Percentiles rank a stretch among this genome's conserved stretches.
Evolutionary conservation across 1,140 invertebrate genomes (phyloP).

Genomic region (Oedothorax gibbosus): DNA sequence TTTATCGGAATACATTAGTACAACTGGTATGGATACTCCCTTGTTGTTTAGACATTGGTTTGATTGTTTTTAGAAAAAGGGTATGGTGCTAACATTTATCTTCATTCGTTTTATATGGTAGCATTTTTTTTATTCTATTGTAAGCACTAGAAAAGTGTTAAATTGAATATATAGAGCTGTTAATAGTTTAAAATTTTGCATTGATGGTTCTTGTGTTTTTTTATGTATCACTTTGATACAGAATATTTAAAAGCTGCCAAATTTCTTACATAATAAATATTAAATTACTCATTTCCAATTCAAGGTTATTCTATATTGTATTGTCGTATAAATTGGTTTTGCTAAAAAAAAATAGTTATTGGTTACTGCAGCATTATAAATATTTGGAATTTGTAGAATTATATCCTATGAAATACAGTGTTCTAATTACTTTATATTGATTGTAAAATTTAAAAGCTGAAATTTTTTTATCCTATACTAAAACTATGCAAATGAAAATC

Average conservation of each 20-base stretch:
- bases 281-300: background rate
- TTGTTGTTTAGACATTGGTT: slow-evolving; percentile 38
- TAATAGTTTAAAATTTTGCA: slow-evolving; percentile 8
- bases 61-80: slow-evolving; percentile 26
- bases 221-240: slow-evolving; percentile 11
- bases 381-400: too few relatives aligned
- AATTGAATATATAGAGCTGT: background rate
- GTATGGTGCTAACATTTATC: slow-evolving; percentile 55
- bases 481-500: background rate
- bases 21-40: slow-evolving; percentile 34
- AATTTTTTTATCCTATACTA: background rate
- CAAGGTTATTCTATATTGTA: background rate
- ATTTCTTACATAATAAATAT: background rate
- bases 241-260: slow-evolving; percentile 20
- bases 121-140: background rate
- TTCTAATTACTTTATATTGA: too few relatives aligned
- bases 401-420: too few relatives aligned
- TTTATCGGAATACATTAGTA: slow-evolving; percentile 31
- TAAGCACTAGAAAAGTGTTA: background rate
- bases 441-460: too few relatives aligned
- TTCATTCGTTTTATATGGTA: slow-evolving; percentile 51
- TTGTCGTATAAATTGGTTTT: background rate
- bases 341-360: background rate
- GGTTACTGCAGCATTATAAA: too few relatives aligned
- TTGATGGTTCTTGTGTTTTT: background rate